Evolutionary conservation across 2,888 invertebrate species (phyloP).

Genomic region (Drosophila birchii): DNA sequence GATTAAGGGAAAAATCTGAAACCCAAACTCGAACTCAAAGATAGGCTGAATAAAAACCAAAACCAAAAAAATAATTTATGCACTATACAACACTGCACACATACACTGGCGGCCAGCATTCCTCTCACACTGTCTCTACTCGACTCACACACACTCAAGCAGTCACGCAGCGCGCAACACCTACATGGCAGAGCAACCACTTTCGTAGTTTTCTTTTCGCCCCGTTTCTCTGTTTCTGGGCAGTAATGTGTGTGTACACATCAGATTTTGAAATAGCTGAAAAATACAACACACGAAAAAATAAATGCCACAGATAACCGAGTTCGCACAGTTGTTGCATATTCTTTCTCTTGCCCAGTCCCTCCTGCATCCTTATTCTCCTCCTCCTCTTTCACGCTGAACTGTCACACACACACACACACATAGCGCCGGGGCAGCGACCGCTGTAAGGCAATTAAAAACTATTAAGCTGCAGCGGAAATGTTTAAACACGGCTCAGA

Average conservation of each 20-base stretch:
- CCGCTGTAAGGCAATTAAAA: constrained; percentile 57
- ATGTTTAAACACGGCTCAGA: constrained; percentile 60
- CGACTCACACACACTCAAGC: constrained; percentile 51
- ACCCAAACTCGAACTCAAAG: constrained; percentile 33
- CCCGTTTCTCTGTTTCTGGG: constrained; percentile 51
- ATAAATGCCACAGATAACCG: constrained; percentile 26
- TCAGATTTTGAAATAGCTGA: constrained; percentile 33
- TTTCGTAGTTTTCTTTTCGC: constrained; percentile 73
- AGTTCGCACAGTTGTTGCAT: constrained; percentile 40
- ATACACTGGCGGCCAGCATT: constrained; percentile 73
- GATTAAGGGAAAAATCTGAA: constrained; percentile 60
- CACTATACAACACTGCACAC: constrained; percentile 73
- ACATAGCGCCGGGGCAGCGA: constrained; percentile 53
- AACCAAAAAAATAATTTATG: constrained; percentile 59
- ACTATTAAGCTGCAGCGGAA: constrained; percentile 62
- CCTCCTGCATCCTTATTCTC: constrained; percentile 34
- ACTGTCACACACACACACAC: constrained; percentile 25
- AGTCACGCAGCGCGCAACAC: constrained; percentile 52
- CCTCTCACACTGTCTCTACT: constrained; percentile 64
- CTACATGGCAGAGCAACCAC: constrained; percentile 69
- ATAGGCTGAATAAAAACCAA: constrained; percentile 1
- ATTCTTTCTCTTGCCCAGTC: constrained; percentile 33
- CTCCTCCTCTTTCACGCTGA: constrained; percentile 17
- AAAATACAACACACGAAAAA: constrained; percentile 24
- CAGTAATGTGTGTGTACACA: constrained; percentile 49